Percentiles rank a stretch among this genome's conserved stretches.
Conservation (phyloP, 2,113 vertebrate genomes). For the Chaenogobius annularis region DNA sequence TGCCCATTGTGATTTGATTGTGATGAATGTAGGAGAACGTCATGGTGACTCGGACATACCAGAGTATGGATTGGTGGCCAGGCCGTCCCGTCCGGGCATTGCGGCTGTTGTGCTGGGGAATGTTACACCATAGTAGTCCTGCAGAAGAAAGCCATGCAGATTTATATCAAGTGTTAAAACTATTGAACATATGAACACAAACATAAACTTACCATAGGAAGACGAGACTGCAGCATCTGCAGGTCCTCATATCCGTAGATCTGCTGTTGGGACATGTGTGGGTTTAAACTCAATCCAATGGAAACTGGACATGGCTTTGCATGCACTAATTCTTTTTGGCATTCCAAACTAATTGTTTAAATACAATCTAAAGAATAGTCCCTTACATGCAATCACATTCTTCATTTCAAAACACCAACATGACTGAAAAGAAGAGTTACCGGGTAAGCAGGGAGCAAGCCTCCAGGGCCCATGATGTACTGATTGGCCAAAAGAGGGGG, state of each 20-base stretch:
- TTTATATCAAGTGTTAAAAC: not conserved
- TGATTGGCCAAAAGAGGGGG: slow-evolving; percentile 93
- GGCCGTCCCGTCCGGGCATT: slow-evolving; percentile 89
- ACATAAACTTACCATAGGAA: slow-evolving; percentile 86
- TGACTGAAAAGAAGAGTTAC: slow-evolving; percentile 72
- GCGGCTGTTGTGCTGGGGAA: slow-evolving; percentile 88
- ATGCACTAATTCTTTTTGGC: too few relatives aligned
- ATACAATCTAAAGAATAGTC: too few relatives aligned
- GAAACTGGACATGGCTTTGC: too few relatives aligned
- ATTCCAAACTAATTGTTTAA: too few relatives aligned
- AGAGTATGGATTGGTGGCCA: slow-evolving; percentile 91
- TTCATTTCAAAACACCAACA: too few relatives aligned
- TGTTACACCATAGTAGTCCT: slow-evolving; percentile 98
- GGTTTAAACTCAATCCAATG: too few relatives aligned
- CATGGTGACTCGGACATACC: slow-evolving; percentile 66
- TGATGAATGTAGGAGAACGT: too few relatives aligned
- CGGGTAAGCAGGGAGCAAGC: slow-evolving; percentile 94
- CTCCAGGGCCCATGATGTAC: slow-evolving; percentile 97
- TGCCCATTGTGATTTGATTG: too few relatives aligned
- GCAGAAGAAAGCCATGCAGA: not conserved
- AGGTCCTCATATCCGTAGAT: slow-evolving; percentile 97
- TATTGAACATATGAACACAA: not conserved
- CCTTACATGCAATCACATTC: too few relatives aligned
- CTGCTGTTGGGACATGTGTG: slow-evolving; percentile 75
- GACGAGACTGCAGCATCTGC: slow-evolving; percentile 93